Percentiles rank a stretch among this genome's conserved stretches.
These are phyloP conservation scores for Tiliqua scincoides DNA, from an alignment of 2,113 vertebrate genomes.

Conservation along the genomic window DNA sequence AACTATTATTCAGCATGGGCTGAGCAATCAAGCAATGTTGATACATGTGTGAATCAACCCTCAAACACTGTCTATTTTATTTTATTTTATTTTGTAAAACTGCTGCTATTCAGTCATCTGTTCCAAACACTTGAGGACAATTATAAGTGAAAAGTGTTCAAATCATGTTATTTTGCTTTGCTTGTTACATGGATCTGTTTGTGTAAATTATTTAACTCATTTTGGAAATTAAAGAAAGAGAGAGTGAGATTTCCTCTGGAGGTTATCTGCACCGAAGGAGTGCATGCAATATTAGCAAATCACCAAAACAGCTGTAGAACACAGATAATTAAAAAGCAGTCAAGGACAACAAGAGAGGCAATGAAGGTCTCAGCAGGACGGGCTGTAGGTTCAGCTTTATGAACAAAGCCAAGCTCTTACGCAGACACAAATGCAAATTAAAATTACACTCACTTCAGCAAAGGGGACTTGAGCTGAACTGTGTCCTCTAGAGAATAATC, in stretches of 20 bases:
- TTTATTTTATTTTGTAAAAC: background rate
- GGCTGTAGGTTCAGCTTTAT: background rate
- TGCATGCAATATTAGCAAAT: conserved; percentile 1
- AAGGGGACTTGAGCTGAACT: background rate
- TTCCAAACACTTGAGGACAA: background rate
- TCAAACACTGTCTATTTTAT: too few species aligned
- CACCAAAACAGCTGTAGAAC: background rate
- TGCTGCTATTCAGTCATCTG: background rate
- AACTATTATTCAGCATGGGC: too few species aligned
- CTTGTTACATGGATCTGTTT: background rate
- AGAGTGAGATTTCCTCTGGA: background rate
- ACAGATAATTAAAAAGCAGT: conserved; percentile 4
- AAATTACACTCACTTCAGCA: background rate
- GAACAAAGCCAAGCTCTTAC: background rate
- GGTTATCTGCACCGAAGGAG: background rate
- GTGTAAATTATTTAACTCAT: background rate
- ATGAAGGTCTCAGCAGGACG: background rate
- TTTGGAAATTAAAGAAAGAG: background rate
- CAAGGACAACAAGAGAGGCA: background rate
- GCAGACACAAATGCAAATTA: background rate
- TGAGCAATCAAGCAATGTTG: too few species aligned
- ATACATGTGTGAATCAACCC: too few species aligned
- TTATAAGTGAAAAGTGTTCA: background rate
- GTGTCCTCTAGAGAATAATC: background rate
- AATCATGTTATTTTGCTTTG: background rate